Base-by-base conservation (phyloP, 2,797 vertebrate genomes). In the Nyctalus aviator region DNA sequence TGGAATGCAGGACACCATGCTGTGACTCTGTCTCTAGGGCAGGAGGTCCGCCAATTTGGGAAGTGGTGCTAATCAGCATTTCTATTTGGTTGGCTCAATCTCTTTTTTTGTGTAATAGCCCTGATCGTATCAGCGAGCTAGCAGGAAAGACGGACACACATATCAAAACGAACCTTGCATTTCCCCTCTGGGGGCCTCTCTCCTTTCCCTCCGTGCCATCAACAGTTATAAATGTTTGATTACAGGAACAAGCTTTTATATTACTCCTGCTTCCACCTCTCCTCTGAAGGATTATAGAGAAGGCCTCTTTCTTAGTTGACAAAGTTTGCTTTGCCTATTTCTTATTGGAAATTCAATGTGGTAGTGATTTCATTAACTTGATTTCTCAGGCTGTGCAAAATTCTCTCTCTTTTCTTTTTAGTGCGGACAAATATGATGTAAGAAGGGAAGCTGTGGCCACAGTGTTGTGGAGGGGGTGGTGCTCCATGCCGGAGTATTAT, bases 341-440 rank as follows among this genome's bases (percentile, higher is more conserved):
- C 81, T 95, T 84, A 86, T 27, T 78, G 81, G 44, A 73, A 85
- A 83, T 62, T 82, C 32, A 37, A 6, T 9, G 37, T 23, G 20
- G 81, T 64, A 30, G 44, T 0, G 0, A 68, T 94, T 91, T 91
- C 48, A 72, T 84, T 59, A 83, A 86, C 21, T 57, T 27, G 90
- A 72, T 93, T 89, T 88, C 84, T 95, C 59, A n/a, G 1, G 20
- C 57, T 77, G 71, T 23, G 71, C 14, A 32, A 75, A 25, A 20
- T 37, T 32, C 2, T 30, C 25, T 48, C 48, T 57, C 50, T 59
- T 30, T 41, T 57, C 50, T 59, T 30, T 41, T 35, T 64, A 44
- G 57, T 21, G 53, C 30, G 75, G 76, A 73, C 9, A 69, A 76
- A 66, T 7, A 8, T 23, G 18, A 48, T 2, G 20, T 53, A 59